These are phyloP conservation scores for Crocodylus rhombifer DNA, from an alignment of 2,797 vertebrate genomes.

Conservation along the genomic window DNA sequence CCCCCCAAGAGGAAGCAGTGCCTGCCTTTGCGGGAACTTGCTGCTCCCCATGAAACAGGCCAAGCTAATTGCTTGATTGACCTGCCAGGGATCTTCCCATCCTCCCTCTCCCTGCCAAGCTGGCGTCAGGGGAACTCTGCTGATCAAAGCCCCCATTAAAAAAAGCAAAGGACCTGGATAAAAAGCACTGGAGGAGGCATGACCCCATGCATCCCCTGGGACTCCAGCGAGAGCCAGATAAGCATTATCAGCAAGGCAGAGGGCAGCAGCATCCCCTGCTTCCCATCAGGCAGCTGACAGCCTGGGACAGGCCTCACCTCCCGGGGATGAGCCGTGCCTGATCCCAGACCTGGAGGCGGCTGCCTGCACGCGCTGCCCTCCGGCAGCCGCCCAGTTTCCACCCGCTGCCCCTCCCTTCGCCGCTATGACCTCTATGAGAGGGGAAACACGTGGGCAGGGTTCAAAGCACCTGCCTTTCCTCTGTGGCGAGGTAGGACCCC, in stretches of 20 bases:
- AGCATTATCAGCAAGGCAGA: not conserved
- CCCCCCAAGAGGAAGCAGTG: not conserved
- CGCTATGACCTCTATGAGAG: not conserved
- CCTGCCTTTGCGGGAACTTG: not conserved
- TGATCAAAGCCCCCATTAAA: fast-evolving
- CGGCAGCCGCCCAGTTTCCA: not conserved
- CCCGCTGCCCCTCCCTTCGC: not conserved
- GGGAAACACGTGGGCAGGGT: not conserved
- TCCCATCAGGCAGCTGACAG: not conserved
- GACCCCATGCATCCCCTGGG: not conserved
- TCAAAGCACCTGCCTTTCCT: too few species aligned
- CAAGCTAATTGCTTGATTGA: not conserved
- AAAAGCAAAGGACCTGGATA: not conserved
- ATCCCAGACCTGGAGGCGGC: not conserved
- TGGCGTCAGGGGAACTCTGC: fast-evolving
- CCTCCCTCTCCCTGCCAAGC: fast-evolving
- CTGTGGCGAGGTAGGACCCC: not conserved
- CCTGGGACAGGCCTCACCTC: too few species aligned
- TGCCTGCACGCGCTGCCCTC: not conserved
- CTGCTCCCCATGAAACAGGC: not conserved
- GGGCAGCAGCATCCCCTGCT: not conserved
- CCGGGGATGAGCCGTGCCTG: not conserved
- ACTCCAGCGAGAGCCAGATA: slow-evolving; percentile 10
- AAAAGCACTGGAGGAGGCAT: not conserved
- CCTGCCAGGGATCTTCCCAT: not conserved